Conservation (phyloP, 2,888 invertebrate genomes). For the Dexiosoma caninum region DNA sequence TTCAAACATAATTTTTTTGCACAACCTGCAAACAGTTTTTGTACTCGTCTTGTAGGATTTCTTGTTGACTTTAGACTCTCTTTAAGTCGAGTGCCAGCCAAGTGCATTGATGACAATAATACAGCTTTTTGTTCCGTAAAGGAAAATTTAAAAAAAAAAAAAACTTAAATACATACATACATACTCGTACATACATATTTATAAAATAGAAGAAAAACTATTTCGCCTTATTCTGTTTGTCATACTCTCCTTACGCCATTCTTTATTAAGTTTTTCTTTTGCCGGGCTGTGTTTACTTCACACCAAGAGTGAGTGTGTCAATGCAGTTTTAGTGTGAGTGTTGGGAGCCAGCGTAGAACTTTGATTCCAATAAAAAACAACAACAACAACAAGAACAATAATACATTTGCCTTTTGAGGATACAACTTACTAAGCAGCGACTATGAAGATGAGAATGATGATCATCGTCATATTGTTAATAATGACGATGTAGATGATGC, state of each 20-base stretch:
- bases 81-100: conserved; percentile 58
- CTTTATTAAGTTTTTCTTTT: conserved; percentile 41
- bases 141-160: conserved; percentile 32
- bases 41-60: conserved; percentile 49
- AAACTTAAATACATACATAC: no score
- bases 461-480: conserved; percentile 13
- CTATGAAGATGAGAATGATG: not conserved
- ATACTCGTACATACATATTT: not conserved
- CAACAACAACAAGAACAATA: conserved; percentile 21
- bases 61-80: conserved; percentile 56
- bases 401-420: conserved; percentile 45
- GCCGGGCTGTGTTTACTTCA: conserved; percentile 59
- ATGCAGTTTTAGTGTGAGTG: conserved; percentile 58
- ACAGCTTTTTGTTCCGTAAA: conserved; percentile 14
- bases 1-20: conserved; percentile 50
- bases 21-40: conserved; percentile 53
- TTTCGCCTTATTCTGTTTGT: conserved; percentile 35
- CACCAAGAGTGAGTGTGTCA: conserved; percentile 63
- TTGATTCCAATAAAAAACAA: conserved; percentile 41
- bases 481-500: conserved; percentile 23
- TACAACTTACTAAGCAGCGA: conserved; percentile 23
- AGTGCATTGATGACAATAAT: conserved; percentile 57
- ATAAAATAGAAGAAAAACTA: conserved; percentile 41
- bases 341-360: conserved; percentile 50
- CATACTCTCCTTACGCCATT: not conserved